Evolutionary conservation across 2,113 vertebrate species (phyloP).

Genomic region (Pithys albifrons): DNA sequence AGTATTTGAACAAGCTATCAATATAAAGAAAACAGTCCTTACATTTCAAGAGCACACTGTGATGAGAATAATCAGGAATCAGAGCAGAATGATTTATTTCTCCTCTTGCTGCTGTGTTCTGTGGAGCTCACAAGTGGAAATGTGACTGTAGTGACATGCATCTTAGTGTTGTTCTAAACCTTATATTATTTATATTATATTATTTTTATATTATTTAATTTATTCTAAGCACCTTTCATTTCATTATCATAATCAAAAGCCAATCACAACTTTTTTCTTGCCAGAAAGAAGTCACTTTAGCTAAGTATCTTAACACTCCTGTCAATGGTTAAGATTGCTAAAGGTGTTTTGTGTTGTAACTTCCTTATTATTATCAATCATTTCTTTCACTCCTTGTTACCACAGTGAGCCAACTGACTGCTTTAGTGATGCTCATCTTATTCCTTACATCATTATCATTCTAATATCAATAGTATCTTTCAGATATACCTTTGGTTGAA

Average conservation of each 20-base stretch:
- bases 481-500: not conserved
- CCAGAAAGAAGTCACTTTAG: not conserved
- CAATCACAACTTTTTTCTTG: not conserved
- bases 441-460: not conserved
- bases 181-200: not conserved
- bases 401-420: not conserved
- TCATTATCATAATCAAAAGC: not conserved
- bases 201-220: not conserved
- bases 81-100: not conserved
- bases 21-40: not conserved
- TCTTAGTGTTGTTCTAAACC: not conserved
- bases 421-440: not conserved
- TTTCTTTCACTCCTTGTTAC: not conserved
- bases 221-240: not conserved
- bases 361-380: not conserved
- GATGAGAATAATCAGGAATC: not conserved
- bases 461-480: not conserved
- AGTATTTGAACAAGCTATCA: not conserved
- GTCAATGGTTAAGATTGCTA: not conserved
- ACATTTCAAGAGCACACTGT: not conserved
- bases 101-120: not conserved
- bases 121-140: not conserved
- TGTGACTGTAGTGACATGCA: not conserved
- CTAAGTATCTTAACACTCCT: not conserved
- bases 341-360: not conserved